Evolutionary conservation across 2,113 vertebrate genomes (phyloP).

Genomic region (Eptesicus fuscus): DNA sequence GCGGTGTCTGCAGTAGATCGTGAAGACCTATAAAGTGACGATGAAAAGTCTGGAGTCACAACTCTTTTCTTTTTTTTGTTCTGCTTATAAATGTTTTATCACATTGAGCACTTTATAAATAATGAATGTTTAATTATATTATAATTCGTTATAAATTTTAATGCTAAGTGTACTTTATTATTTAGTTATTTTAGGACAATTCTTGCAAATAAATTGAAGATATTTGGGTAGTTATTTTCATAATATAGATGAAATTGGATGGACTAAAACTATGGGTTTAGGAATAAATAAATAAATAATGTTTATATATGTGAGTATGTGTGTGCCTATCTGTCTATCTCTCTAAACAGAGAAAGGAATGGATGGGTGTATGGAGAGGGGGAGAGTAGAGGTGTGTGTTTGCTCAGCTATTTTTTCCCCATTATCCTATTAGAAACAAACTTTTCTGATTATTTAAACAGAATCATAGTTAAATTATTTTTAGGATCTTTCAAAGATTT

Average conservation of each 20-base stretch:
- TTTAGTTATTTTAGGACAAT: background rate
- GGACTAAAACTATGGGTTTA: background rate
- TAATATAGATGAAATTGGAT: background rate
- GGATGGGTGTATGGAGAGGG: background rate
- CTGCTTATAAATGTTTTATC: background rate
- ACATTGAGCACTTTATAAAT: background rate
- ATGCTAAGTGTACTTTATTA: background rate
- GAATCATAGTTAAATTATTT: background rate
- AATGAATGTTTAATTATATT: background rate
- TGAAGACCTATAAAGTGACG: background rate
- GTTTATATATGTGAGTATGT: background rate
- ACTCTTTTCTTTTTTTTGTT: background rate
- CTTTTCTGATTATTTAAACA: background rate
- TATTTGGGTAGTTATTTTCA: background rate
- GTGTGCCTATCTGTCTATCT: fast-evolving
- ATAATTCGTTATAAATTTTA: background rate
- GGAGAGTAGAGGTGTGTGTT: background rate
- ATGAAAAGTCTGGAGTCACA: background rate
- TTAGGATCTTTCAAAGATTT: background rate
- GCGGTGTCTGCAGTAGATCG: background rate
- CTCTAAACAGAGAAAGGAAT: background rate
- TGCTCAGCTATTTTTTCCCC: background rate
- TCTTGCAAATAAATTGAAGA: background rate
- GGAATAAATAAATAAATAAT: background rate
- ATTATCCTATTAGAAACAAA: background rate